Percentiles rank a stretch among this genome's conserved stretches.
Conservation (phyloP, 1,140 invertebrate genomes). For the Gryllus bimaculatus region DNA sequence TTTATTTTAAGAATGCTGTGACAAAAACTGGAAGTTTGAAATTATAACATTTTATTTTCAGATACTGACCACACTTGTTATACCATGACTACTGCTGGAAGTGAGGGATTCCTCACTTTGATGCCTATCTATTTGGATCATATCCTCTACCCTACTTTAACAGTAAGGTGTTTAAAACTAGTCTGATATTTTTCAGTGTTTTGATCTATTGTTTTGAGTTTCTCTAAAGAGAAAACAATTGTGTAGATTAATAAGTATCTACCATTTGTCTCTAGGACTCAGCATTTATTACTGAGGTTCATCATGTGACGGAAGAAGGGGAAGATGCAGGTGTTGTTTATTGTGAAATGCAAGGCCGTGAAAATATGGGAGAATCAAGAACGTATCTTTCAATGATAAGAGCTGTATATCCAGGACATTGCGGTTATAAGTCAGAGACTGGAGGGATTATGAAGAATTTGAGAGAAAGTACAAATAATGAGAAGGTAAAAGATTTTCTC, state of each 20-base stretch:
- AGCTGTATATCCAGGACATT: conserved; percentile 65
- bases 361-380: conserved; percentile 66
- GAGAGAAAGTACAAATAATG: conserved; percentile 65
- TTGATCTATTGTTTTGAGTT: not conserved
- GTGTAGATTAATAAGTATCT: conserved; percentile 3
- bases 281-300: conserved; percentile 80
- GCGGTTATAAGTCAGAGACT: conserved; percentile 75
- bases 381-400: conserved; percentile 50
- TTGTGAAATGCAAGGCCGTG: conserved; percentile 82
- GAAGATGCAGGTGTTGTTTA: conserved; percentile 88
- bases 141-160: conserved; percentile 73
- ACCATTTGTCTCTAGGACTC: conserved; percentile 45
- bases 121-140: conserved; percentile 87
- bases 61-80: conserved; percentile 83
- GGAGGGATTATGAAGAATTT: conserved; percentile 80
- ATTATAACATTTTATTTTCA: conserved; percentile 29
- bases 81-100: conserved; percentile 77
- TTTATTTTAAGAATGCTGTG: not conserved
- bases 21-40: not conserved
- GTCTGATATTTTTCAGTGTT: not conserved
- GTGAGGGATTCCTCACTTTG: conserved; percentile 76
- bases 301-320: conserved; percentile 80
- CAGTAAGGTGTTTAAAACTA: conserved; percentile 39
- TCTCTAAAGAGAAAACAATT: conserved; percentile 7
- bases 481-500: conserved; percentile 51